Evolutionary conservation across 1,140 invertebrate species (phyloP).

Genomic region (Drosophila orosa): DNA sequence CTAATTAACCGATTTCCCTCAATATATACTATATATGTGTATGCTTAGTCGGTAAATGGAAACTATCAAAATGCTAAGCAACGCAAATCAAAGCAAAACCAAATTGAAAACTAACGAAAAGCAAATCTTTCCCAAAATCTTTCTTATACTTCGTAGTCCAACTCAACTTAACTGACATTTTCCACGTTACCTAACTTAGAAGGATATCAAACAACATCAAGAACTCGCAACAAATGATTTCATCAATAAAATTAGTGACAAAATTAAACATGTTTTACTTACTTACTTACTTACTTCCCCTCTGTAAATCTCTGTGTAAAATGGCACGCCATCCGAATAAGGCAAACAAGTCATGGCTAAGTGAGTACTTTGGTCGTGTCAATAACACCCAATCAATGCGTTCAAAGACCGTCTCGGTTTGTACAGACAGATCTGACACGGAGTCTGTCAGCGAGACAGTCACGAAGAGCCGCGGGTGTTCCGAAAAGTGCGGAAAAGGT

Average conservation of each 20-base stretch:
- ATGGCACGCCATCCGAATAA: neutral
- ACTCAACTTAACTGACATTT: conserved; percentile 46
- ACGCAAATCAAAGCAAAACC: conserved; percentile 43
- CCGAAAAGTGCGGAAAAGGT: conserved; percentile 10
- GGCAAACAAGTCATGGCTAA: conserved; percentile 43
- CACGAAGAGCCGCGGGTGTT: conserved; percentile 29
- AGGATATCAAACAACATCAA: conserved; percentile 45
- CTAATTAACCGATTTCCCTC: conserved; percentile 20
- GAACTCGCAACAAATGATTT: conserved; percentile 23
- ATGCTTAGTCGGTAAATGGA: conserved; percentile 14
- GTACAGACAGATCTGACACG: conserved; percentile 17
- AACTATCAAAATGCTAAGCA: conserved; percentile 27
- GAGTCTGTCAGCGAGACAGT: conserved; percentile 29
- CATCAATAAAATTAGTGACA: conserved; percentile 43
- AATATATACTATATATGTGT: conserved; percentile 29
- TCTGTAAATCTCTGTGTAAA: neutral
- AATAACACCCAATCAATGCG: conserved; percentile 66
- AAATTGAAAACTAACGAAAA: conserved; percentile 30
- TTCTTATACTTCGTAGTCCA: conserved; percentile 26
- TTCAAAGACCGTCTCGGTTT: conserved; percentile 51
- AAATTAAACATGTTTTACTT: conserved; percentile 20
- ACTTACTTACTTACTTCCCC: conserved; percentile 17
- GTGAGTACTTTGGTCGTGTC: conserved; percentile 49
- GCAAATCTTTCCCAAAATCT: conserved; percentile 44
- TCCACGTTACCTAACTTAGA: conserved; percentile 31